phyloP scores from a whole-genome alignment of 2,888 invertebrate genomes.

The Caenorhabditis virilis region DNA sequence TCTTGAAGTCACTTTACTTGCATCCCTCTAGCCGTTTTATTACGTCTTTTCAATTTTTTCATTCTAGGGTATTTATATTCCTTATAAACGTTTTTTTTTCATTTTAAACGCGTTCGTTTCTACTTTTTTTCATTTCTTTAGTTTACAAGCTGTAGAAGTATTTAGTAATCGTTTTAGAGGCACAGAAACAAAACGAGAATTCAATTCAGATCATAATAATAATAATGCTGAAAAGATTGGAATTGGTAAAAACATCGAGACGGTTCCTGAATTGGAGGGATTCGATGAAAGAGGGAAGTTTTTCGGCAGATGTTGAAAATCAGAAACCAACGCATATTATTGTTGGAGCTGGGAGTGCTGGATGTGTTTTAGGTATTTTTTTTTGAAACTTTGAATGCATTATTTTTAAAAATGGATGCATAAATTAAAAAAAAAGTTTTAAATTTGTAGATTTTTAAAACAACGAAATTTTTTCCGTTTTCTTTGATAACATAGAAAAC shows the following conservation, averaged over 20 bases:
- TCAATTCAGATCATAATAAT: not conserved
- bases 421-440: not conserved
- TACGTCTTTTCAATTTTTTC: no score
- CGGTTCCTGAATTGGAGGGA: conserved; percentile 31
- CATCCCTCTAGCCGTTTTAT: no score
- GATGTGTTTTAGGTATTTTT: conserved; percentile 70
- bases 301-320: conserved; percentile 25
- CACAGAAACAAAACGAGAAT: not conserved
- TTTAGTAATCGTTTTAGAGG: not conserved
- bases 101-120: not conserved
- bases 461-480: conserved; percentile 5
- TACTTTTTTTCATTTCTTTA: not conserved
- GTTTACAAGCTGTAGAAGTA: not conserved
- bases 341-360: conserved; percentile 73
- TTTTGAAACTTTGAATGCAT: not conserved
- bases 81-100: conserved; percentile 1
- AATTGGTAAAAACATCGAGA: conserved; percentile 6
- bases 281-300: conserved; percentile 25
- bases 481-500: no score
- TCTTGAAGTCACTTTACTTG: no score
- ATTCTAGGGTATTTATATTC: no score
- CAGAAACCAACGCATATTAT: conserved; percentile 69
- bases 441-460: no score
- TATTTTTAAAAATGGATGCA: not conserved
- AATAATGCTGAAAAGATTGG: conserved; percentile 27